These are phyloP conservation scores for Microcebus lehilahytsara DNA, from an alignment of 2,113 vertebrate genomes.

Conservation along the genomic window DNA sequence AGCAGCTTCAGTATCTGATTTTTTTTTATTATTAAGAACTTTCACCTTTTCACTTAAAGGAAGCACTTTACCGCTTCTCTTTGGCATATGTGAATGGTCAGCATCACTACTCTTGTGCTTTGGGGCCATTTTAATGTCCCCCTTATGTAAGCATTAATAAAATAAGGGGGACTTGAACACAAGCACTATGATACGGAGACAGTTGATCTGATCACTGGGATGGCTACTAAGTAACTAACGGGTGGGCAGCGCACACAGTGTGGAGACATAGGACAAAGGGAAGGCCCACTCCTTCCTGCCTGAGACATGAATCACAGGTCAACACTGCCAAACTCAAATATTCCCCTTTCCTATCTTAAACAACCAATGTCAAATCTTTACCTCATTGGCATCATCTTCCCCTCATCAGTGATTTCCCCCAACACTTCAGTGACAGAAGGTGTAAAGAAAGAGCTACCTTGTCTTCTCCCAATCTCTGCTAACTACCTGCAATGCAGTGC, in stretches of 20 bases:
- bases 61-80: not conserved
- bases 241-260: too few relatives aligned
- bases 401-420: not conserved
- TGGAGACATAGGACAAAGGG: too few relatives aligned
- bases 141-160: not conserved
- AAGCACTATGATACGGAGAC: not conserved
- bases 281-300: too few relatives aligned
- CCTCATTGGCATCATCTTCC: not conserved
- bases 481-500: not conserved
- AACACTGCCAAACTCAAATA: not conserved
- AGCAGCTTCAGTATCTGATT: not conserved
- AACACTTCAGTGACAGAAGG: not conserved
- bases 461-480: not conserved
- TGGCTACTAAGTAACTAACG: too few relatives aligned
- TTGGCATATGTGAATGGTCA: not conserved
- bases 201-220: not conserved
- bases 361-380: not conserved
- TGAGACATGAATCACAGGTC: too few relatives aligned
- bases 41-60: not conserved
- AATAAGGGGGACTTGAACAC: not conserved
- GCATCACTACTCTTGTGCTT: not conserved
- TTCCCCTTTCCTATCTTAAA: not conserved
- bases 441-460: not conserved
- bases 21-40: not conserved
- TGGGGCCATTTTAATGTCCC: not conserved